Conservation (phyloP, 2,888 invertebrate genomes). For the Hybos culiciformis region DNA sequence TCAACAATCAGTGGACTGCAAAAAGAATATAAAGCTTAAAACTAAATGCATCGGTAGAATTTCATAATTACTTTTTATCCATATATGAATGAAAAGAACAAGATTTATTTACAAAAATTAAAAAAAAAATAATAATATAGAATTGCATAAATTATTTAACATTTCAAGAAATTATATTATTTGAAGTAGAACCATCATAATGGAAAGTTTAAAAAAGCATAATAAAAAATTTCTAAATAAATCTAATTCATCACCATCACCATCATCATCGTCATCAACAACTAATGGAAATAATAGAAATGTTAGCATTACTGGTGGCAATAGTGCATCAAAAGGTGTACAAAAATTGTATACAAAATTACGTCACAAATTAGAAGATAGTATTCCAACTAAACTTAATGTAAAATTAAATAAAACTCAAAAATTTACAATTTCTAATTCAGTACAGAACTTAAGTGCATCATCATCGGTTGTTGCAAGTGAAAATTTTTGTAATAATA, state of each 20-base stretch:
- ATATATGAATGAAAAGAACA: too few species aligned
- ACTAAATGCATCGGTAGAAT: too few species aligned
- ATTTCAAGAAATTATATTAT: too few species aligned
- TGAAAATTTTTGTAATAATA: background rate
- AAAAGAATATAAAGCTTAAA: too few species aligned
- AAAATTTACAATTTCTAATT: conserved; percentile 17
- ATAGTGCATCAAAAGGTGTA: conserved; percentile 20
- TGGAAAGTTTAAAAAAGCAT: background rate
- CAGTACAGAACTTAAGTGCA: conserved; percentile 10
- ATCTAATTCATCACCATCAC: conserved; percentile 4
- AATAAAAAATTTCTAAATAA: background rate
- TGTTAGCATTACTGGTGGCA: background rate
- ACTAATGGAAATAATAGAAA: too few species aligned
- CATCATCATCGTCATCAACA: conserved; percentile 4
- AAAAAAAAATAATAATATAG: too few species aligned
- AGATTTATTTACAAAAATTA: too few species aligned
- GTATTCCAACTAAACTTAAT: conserved; percentile 26
- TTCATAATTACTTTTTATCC: too few species aligned
- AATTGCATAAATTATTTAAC: too few species aligned
- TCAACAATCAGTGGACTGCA: too few species aligned
- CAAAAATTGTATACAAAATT: conserved; percentile 31
- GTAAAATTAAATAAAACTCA: conserved; percentile 27
- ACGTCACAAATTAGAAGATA: conserved; percentile 33
- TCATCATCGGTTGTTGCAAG: conserved; percentile 4
- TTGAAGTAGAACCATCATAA: background rate